Base-by-base conservation (phyloP, 2,113 vertebrate genomes). In the Cariama cristata region DNA sequence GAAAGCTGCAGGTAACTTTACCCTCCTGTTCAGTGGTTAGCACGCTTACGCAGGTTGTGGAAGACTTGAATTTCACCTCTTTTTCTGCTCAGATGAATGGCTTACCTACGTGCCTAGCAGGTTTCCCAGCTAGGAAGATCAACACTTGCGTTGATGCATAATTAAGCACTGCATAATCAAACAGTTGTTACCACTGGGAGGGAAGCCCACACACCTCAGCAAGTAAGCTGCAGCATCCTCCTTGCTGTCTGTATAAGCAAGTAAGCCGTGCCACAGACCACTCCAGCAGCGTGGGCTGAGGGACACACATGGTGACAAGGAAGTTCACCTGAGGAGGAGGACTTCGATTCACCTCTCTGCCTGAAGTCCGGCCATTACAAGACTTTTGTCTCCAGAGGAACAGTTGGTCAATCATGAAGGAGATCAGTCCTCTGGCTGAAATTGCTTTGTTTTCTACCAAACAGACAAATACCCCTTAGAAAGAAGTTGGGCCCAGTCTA, bases 191-290 rank as follows among this genome's bases (percentile, higher is more conserved):
- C 22, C 18, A 13, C 35, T 19, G 67, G 32, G 55, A 85, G n/a
- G 26, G 49, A 68, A 79, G 53, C 27, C 26, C 53, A 22, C 38
- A 18, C 24, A 33, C 42, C 44, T 27, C 42, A 79, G n/a, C 1
- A 4, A 69, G 38, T 23, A 44, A 50, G 33, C 50, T 58, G 33
- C 35, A 45, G 72, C 27, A 35, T 26, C 60, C 22, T 38, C 59
- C 23, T 55, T 60, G 20, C 35, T 63, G 68, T 19, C 32, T n/a
- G 62, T 15, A 15, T 11, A 18, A 4, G 11, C 8, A 50, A 44
- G 47, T 4, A n/a, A 60, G 21, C 26, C 2, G 1, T 22, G 23
- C 32, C 19, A 38, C 5, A 18, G 19, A 42, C 38, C 0, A 2
- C 22, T 26, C 13, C 42, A 30, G 23, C 42, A 56, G 47, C n/a